phyloP scores from a whole-genome alignment of 2,797 vertebrate species.

The Mallotus villosus region DNA sequence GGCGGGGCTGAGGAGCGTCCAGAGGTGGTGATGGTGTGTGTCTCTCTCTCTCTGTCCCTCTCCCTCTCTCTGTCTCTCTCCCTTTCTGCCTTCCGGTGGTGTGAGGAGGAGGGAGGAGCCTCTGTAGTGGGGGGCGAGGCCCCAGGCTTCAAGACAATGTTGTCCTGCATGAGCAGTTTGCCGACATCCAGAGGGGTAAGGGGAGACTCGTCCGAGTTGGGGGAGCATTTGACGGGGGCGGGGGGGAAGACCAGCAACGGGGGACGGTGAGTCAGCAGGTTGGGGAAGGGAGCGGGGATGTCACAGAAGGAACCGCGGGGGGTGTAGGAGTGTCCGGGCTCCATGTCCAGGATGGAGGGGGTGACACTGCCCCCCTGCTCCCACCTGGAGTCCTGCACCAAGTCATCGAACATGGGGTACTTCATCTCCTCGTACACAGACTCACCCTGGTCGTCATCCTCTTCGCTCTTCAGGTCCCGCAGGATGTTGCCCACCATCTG shows the following conservation, averaged over 20 bases:
- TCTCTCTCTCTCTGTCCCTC: conserved; percentile 11
- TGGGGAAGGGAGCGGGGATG: conserved; percentile 97
- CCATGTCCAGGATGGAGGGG: conserved; percentile 79
- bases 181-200: conserved; percentile 92
- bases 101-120: conserved; percentile 51
- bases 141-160: conserved; percentile 83
- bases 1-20: conserved; percentile 91
- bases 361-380: conserved; percentile 73
- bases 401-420: conserved; percentile 87
- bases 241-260: conserved; percentile 96
- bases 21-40: conserved; percentile 79
- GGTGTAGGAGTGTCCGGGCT: conserved; percentile 73
- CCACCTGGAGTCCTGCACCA: conserved; percentile 74
- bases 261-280: conserved; percentile 92
- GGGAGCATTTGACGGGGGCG: conserved; percentile 94
- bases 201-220: conserved; percentile 97
- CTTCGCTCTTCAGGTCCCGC: conserved; percentile 79
- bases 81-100: conserved; percentile 27
- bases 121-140: conserved; percentile 64
- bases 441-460: conserved; percentile 89
- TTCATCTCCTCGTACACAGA: conserved; percentile 98
- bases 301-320: conserved; percentile 89
- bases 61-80: conserved; percentile 34
- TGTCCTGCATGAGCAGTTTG: conserved; percentile 92
- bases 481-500: conserved; percentile 97